phyloP scores from a whole-genome alignment of 2,888 invertebrate genomes.

The Magallana nippona region DNA sequence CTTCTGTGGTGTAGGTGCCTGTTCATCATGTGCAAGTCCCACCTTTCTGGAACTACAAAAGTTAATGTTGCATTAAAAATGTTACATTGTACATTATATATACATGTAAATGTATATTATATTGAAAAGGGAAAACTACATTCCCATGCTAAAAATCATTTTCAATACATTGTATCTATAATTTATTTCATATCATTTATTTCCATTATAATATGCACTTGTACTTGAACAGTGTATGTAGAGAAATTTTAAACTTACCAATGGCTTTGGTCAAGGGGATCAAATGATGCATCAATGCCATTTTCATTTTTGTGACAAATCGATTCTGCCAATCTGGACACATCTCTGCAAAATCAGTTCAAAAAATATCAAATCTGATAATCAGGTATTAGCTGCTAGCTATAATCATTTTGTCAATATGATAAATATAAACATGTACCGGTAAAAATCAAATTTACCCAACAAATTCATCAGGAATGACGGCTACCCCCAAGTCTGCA shows the following conservation, averaged over 20 bases:
- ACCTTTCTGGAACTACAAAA: no score
- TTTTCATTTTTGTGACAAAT: not conserved
- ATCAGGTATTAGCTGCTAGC: no score
- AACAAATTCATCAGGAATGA: slow-evolving; percentile 1
- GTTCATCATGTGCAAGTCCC: no score
- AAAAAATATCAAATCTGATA: no score
- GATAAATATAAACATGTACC: not conserved
- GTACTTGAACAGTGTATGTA: not conserved
- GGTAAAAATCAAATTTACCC: not conserved
- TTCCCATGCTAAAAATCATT: no score
- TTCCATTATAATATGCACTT: no score
- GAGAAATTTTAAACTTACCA: not conserved
- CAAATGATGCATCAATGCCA: not conserved
- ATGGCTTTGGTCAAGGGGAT: not conserved
- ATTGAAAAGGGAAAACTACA: no score
- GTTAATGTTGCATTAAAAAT: no score
- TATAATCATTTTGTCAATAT: not conserved
- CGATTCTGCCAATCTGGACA: not conserved
- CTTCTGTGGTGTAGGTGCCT: not conserved
- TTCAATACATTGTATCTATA: no score
- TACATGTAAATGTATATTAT: no score
- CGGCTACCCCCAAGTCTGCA: not conserved
- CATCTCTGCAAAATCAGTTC: not conserved
- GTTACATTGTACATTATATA: no score
- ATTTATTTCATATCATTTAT: no score